phyloP scores from a whole-genome alignment of 2,113 vertebrate species.

The Xiphorhynchus elegans region DNA sequence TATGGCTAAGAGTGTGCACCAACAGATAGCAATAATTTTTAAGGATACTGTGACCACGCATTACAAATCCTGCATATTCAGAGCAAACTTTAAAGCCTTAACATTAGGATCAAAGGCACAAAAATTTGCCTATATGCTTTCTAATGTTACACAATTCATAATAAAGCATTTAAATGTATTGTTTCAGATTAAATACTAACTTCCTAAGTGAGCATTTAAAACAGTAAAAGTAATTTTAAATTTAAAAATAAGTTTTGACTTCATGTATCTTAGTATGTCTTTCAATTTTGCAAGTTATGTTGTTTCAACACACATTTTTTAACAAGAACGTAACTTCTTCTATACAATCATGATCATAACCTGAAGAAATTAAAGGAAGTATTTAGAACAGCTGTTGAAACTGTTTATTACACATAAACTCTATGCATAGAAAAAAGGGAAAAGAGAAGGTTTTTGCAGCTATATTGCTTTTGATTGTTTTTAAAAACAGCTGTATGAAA shows the following conservation, averaged over 20 bases:
- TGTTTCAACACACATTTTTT: background rate
- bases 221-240: background rate
- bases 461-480: background rate
- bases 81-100: background rate
- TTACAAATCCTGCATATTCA: background rate
- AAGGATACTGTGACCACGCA: background rate
- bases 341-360: background rate
- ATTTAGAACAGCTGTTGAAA: background rate
- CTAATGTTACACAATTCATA: background rate
- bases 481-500: background rate
- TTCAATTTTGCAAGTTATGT: background rate
- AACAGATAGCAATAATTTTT: background rate
- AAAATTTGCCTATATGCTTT: background rate
- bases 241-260: background rate
- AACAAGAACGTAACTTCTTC: background rate
- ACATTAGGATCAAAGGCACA: background rate
- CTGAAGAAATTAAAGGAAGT: background rate
- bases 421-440: background rate
- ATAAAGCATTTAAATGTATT: background rate
- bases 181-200: background rate
- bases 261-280: background rate
- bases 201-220: background rate
- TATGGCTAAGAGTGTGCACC: background rate
- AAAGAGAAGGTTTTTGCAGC: background rate
- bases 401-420: background rate